Evolutionary conservation across 92 coral and sea anemone species (phyloP).

Genomic region (Virgularia gustaviana): DNA sequence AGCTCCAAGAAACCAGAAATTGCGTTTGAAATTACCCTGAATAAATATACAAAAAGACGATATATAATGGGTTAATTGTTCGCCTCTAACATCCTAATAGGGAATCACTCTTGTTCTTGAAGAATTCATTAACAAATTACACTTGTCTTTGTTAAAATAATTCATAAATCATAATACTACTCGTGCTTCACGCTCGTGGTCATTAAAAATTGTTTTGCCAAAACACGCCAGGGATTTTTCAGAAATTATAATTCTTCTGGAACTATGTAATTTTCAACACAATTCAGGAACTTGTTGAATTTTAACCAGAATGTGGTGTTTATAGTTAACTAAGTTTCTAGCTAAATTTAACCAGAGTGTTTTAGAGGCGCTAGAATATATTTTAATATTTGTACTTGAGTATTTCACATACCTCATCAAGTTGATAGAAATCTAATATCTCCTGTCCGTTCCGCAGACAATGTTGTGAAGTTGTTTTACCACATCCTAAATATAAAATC

Average conservation of each 20-base stretch:
- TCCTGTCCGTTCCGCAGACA: slow-evolving; percentile 29
- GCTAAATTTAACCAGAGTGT: no score
- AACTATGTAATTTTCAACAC: no score
- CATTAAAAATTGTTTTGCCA: no score
- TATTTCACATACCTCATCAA: slow-evolving; percentile 17
- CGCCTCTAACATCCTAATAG: background rate
- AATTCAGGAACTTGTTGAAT: no score
- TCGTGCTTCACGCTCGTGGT: background rate
- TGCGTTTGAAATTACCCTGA: slow-evolving; percentile 48
- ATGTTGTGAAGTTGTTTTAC: slow-evolving; percentile 26
- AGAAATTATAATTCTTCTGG: no score
- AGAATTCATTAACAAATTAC: background rate
- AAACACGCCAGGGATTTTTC: no score
- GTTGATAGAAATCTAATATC: slow-evolving; percentile 34
- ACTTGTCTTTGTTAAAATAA: background rate
- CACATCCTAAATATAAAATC: slow-evolving; percentile 24
- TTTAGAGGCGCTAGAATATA: background rate
- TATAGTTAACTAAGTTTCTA: no score
- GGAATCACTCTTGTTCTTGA: background rate
- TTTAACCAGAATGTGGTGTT: no score
- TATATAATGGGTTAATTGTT: background rate
- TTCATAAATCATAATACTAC: background rate
- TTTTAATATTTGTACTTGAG: no score
- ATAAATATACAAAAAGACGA: background rate
- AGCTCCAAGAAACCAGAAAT: slow-evolving; percentile 46